Conservation (phyloP, 2,888 invertebrate species). For the Caenorhabditis sp. region DNA sequence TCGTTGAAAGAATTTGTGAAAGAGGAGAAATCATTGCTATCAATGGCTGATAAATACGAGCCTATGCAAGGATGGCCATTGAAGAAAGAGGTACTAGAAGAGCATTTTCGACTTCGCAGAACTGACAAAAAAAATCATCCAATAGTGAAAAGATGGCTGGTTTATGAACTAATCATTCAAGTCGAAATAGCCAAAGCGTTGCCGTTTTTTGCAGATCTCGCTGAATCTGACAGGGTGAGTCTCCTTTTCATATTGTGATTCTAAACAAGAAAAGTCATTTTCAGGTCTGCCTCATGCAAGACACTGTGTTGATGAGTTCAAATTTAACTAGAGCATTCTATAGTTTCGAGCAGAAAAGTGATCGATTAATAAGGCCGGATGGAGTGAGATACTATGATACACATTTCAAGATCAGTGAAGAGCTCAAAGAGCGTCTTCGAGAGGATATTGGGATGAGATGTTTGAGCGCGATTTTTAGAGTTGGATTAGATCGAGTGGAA, state of each 20-base stretch:
- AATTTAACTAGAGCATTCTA: background rate
- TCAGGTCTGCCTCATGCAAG: background rate
- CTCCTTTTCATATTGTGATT: background rate
- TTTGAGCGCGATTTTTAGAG: too few species aligned
- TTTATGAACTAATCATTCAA: background rate
- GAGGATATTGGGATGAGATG: too few species aligned
- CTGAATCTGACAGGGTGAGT: background rate
- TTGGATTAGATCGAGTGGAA: background rate
- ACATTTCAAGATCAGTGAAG: background rate
- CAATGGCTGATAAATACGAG: background rate
- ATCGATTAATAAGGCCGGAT: background rate
- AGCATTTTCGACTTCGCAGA: background rate
- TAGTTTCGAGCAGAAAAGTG: background rate
- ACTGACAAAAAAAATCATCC: background rate
- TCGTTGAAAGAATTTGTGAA: background rate
- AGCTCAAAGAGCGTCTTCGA: background rate
- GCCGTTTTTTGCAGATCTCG: background rate
- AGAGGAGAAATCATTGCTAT: background rate
- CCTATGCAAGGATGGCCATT: constrained; percentile 2
- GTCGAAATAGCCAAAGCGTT: background rate
- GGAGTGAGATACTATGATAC: background rate
- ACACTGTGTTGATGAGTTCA: background rate
- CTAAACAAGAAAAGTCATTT: background rate
- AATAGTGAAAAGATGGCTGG: background rate
- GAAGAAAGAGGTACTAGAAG: background rate